phyloP scores from a whole-genome alignment of 1,140 invertebrate species.

The Carposina sasakii region DNA sequence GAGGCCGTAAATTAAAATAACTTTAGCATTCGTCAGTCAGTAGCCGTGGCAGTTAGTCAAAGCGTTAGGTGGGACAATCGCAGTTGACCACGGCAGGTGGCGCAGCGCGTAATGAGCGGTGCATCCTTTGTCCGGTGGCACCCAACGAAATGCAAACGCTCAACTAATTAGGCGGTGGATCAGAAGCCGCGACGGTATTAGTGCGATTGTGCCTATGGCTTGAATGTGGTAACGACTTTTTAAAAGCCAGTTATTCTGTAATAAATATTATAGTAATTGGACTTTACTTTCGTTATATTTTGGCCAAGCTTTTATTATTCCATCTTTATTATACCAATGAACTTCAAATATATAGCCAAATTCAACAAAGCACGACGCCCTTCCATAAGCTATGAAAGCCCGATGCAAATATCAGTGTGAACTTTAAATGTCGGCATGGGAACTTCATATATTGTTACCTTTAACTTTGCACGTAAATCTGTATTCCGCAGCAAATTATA shows the following conservation, averaged over 20 bases:
- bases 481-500: no score
- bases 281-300: no score
- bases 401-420: slow-evolving; percentile 54
- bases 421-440: slow-evolving; percentile 62
- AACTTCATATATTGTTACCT: no score
- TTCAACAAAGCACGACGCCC: no score
- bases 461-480: no score
- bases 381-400: no score
- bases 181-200: slow-evolving; percentile 62
- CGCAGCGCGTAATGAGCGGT: slow-evolving; percentile 55
- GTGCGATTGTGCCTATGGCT: slow-evolving; percentile 43
- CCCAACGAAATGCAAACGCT: slow-evolving; percentile 45
- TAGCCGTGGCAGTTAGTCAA: slow-evolving; percentile 12
- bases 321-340: no score
- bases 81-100: slow-evolving; percentile 25
- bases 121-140: slow-evolving; percentile 65
- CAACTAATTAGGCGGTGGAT: slow-evolving; percentile 65
- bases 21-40: slow-evolving; percentile 16
- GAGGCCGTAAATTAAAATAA: slow-evolving; percentile 43
- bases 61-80: slow-evolving; percentile 20
- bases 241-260: no score
- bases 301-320: no score
- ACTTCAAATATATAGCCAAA: no score
- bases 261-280: no score
- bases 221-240: no score